Conservation (phyloP, 2,113 vertebrate species). For the Thunnus maccoyii region DNA sequence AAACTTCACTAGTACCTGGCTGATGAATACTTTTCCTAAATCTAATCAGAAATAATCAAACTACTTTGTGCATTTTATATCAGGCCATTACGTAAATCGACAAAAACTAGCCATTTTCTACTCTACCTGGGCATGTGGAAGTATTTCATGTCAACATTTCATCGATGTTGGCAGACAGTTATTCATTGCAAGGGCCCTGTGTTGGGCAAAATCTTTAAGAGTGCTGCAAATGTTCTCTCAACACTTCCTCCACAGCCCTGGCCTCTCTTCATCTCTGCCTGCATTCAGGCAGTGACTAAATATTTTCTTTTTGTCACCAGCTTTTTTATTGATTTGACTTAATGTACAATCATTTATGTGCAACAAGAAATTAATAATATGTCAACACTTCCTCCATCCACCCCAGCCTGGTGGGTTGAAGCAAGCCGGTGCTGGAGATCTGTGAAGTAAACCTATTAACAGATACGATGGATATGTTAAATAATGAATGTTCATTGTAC, state of each 20-base stretch:
- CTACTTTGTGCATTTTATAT: conserved; percentile 11
- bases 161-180: conserved; percentile 12
- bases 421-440: conserved; percentile 40
- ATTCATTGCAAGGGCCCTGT: conserved; percentile 31
- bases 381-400: conserved; percentile 61
- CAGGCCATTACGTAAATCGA: not conserved
- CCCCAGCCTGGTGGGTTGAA: conserved; percentile 42
- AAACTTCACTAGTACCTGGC: too few relatives aligned
- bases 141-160: conserved; percentile 30
- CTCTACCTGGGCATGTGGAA: not conserved
- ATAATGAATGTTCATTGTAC: conserved; percentile 39
- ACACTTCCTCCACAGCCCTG: not conserved
- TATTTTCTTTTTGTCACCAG: conserved; percentile 18
- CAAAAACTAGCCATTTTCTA: not conserved
- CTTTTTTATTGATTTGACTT: conserved; percentile 44
- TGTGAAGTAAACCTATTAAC: conserved; percentile 52
- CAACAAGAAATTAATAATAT: conserved; percentile 49
- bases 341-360: conserved; percentile 37
- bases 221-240: not conserved
- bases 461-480: conserved; percentile 40
- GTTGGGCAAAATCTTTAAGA: conserved; percentile 23
- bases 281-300: conserved; percentile 5
- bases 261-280: conserved; percentile 1
- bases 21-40: not conserved
- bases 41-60: not conserved